Base-by-base conservation (phyloP, 1,140 invertebrate genomes). In the Carposina sasakii region DNA sequence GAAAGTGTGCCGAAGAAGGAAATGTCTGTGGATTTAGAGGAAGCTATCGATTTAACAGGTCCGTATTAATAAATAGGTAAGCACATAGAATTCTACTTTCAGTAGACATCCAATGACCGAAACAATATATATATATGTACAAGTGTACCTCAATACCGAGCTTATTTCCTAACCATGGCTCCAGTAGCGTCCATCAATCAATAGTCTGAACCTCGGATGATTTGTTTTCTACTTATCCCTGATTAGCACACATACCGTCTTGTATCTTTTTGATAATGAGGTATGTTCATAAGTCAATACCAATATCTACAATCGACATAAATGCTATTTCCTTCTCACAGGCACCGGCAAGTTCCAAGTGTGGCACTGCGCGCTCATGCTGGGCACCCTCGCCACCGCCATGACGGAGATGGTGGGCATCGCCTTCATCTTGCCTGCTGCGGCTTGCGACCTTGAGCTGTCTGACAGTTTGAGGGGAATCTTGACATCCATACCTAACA, bases 321-420 rank as follows among this genome's bases (percentile, higher is more conserved):
- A 2, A 21, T 39, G 36, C 36, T 21, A 21, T 39, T 13, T 12
- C 40, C 8, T 13, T 16, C 1, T 10, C 28, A 3, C 40, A 42
- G 40, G 40, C 24, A 15, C 20, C 12, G 40, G 40, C 40, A 24
- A 19, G 22, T 42, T 26, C 40, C 40, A 42, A 19, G 5, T 10
- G 22, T 42, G 1, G 13, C 40, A 42, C 24, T 42, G 40, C 15
- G 22, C 16, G 24, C 40, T 42, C 5, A 42, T 42, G 40, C 10
- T 42, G 40, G 10, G 15, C 4, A 28, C 24, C 2, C 15, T 42
- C 3, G n/a, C 12, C 3, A 4, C 40, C 1, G 40, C 40, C 1
- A 24, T 42, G 1, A 2, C 28, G 3, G 40, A 42, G 22, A 42
- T 42, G 9, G 28, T 42, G 6, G 40, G 40, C 10, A 26, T 5